Percentiles rank a stretch among this genome's conserved stretches.
phyloP scores from a whole-genome alignment of 2,888 invertebrate genomes.

The Mimachlamys varia region DNA sequence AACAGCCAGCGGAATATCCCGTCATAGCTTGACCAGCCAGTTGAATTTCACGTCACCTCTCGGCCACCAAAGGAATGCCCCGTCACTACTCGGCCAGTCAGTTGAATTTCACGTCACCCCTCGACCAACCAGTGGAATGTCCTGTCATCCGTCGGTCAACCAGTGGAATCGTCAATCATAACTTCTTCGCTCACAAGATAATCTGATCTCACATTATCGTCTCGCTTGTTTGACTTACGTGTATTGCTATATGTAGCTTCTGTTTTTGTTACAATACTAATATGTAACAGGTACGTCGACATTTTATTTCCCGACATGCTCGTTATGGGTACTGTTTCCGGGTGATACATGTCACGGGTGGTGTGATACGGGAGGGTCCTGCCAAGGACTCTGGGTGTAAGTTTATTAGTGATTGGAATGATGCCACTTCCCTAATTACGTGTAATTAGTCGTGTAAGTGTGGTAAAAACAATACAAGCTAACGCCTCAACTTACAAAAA shows the following conservation, averaged over 20 bases:
- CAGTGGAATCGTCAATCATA: background rate
- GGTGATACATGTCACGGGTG: background rate
- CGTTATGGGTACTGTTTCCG: too few relatives aligned
- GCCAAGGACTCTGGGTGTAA: background rate
- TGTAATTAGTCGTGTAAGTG: slow-evolving; percentile 26
- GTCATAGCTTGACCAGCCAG: background rate
- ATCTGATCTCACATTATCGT: too few relatives aligned
- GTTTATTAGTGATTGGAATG: background rate
- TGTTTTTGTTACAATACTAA: too few relatives aligned
- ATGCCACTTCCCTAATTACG: background rate
- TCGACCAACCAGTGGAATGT: background rate
- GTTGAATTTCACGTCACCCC: too few relatives aligned
- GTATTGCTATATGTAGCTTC: too few relatives aligned
- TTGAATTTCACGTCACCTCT: background rate
- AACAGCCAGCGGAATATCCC: too few relatives aligned
- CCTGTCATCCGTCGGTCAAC: background rate
- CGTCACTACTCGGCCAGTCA: too few relatives aligned
- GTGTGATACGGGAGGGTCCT: background rate
- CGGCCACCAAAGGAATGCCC: too few relatives aligned
- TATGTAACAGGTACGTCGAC: too few relatives aligned
- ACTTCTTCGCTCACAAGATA: too few relatives aligned
- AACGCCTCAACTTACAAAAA: background rate
- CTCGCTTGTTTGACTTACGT: too few relatives aligned
- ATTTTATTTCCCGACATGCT: too few relatives aligned
- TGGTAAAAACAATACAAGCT: background rate